A percentile compares a stretch with the other conserved stretches of the same genome.
These are phyloP conservation scores for Protonemura montana DNA, from an alignment of 2,888 invertebrate species.

Conservation along the genomic window DNA sequence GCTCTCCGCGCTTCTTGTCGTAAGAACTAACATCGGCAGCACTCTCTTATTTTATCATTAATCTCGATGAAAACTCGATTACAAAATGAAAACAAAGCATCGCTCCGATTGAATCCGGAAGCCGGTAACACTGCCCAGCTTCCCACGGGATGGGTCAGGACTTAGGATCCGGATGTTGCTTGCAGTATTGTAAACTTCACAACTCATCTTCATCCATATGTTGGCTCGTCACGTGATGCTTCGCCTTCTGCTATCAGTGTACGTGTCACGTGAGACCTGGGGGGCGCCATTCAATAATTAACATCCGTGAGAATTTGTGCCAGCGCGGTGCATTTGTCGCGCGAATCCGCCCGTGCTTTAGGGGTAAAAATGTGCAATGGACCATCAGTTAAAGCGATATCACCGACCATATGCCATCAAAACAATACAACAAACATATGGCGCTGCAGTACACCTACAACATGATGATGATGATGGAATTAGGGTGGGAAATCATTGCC, in stretches of 20 bases:
- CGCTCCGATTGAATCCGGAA: conserved; percentile 10
- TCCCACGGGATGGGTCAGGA: conserved; percentile 13
- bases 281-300: conserved; percentile 7
- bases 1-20: background rate
- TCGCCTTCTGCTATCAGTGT: background rate
- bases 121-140: conserved; percentile 1
- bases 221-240: background rate
- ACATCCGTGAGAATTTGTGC: conserved; percentile 9
- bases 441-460: background rate
- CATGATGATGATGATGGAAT: background rate
- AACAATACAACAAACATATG: background rate
- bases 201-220: background rate
- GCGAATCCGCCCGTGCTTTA: background rate
- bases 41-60: background rate
- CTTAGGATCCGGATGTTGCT: background rate
- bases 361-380: conserved; percentile 1
- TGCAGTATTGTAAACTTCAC: background rate
- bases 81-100: background rate
- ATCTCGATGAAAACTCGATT: background rate
- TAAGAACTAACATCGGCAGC: background rate
- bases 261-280: too few species aligned
- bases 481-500: background rate
- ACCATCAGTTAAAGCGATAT: background rate
- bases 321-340: background rate
- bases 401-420: background rate